phyloP scores from a whole-genome alignment of 35 echinoderm and acorn worm genomes.

The Eucidaris tribuloides region DNA sequence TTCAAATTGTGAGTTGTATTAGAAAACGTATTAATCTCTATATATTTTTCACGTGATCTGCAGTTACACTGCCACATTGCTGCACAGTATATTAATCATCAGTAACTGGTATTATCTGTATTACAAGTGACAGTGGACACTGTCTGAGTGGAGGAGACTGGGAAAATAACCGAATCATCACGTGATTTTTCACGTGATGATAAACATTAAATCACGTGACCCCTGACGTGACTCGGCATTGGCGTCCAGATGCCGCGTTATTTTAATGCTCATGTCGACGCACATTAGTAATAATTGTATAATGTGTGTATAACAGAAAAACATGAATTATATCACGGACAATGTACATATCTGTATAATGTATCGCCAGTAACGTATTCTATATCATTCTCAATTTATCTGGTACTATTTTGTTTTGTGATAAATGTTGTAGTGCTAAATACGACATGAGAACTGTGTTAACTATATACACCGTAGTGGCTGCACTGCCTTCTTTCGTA shows the following conservation, averaged over 20 bases:
- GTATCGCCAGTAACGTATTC: conserved; percentile 1
- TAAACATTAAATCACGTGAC: background rate
- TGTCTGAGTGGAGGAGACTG: conserved; percentile 6
- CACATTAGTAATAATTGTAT: conserved; percentile 22
- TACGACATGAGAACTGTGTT: conserved; percentile 11
- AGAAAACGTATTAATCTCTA: background rate
- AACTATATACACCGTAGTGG: background rate
- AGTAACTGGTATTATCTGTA: background rate
- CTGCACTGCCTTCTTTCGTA: too few species aligned
- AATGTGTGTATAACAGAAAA: conserved; percentile 24
- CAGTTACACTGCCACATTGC: background rate
- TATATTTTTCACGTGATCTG: background rate
- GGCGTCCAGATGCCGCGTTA: background rate
- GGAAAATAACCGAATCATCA: conserved; percentile 16
- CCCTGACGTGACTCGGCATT: background rate
- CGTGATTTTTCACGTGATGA: background rate
- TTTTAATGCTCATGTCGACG: background rate
- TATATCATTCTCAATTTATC: conserved; percentile 7
- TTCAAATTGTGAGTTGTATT: too few species aligned
- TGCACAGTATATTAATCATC: background rate
- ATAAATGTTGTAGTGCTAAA: conserved; percentile 27
- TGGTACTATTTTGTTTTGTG: background rate
- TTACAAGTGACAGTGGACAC: background rate
- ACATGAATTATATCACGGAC: background rate
- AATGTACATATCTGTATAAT: conserved; percentile 37